phyloP scores from a whole-genome alignment of 2,113 vertebrate genomes.

The Oophaga pumilio region DNA sequence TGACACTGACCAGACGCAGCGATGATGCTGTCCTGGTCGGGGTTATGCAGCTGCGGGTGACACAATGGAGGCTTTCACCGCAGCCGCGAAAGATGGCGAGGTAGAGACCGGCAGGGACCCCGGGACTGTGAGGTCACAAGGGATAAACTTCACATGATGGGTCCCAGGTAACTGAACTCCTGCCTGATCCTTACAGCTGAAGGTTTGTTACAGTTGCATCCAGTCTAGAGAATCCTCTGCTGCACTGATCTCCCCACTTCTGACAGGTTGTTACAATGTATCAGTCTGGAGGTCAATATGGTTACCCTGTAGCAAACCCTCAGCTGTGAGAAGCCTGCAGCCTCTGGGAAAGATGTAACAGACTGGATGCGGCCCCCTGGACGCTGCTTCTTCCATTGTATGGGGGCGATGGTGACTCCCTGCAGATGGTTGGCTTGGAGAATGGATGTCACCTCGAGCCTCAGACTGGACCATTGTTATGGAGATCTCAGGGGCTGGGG shows the following conservation, averaged over 20 bases:
- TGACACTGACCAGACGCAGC: constrained; percentile 6
- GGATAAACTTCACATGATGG: not conserved
- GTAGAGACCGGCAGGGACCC: not conserved
- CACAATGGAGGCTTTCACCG: constrained; percentile 10
- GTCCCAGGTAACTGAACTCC: not conserved
- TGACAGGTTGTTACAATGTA: too few species aligned
- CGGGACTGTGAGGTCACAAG: not conserved
- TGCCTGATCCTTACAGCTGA: not conserved
- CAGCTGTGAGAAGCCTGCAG: not conserved
- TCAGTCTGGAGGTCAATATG: too few species aligned
- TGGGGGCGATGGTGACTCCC: not conserved
- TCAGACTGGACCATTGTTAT: constrained; percentile 5
- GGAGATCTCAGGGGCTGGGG: not conserved
- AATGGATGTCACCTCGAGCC: not conserved
- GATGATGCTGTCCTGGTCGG: too few species aligned
- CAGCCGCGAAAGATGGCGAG: not conserved
- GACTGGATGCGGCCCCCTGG: not conserved
- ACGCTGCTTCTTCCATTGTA: not conserved
- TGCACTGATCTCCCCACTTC: too few species aligned
- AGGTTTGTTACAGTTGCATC: not conserved
- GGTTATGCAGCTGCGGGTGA: not conserved
- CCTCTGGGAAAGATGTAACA: not conserved
- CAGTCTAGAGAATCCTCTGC: not conserved
- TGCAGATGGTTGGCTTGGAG: constrained; percentile 15
- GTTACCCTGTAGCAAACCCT: not conserved